Evolutionary conservation across 30 jellyfish, hydroid and myxozoan genomes (phyloP).

Genomic region (Catostylus mosaicus): DNA sequence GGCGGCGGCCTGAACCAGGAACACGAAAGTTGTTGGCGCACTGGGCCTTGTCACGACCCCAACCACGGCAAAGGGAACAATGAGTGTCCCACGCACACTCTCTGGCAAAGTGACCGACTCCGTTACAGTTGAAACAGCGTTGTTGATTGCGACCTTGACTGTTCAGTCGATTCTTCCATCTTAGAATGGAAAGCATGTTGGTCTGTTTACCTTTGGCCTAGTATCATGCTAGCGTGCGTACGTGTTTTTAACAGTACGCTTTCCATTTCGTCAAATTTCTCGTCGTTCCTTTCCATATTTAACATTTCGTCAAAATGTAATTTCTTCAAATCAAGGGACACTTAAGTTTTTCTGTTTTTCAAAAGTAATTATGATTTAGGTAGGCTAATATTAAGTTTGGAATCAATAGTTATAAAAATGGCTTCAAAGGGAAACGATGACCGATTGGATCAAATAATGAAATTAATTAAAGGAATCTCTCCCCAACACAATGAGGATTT

Average conservation of each 20-base stretch:
- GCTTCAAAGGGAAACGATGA: slow-evolving; percentile 31
- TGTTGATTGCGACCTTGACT: neutral
- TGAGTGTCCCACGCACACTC: neutral
- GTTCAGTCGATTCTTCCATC: neutral
- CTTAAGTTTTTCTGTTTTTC: slow-evolving; percentile 23
- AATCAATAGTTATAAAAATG: slow-evolving; percentile 17
- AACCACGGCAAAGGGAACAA: neutral
- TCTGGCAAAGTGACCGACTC: slow-evolving; percentile 4
- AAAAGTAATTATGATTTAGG: slow-evolving; percentile 15
- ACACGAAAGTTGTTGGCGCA: neutral
- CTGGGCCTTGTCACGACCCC: neutral
- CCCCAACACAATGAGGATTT: slow-evolving; percentile 32
- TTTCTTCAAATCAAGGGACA: slow-evolving; percentile 6
- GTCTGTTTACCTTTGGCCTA: neutral
- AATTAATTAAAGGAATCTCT: slow-evolving; percentile 20
- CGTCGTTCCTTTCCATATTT: too few relatives aligned
- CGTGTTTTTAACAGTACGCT: slow-evolving; percentile 27
- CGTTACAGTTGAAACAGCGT: neutral
- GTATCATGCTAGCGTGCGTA: slow-evolving; percentile 35
- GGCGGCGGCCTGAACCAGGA: neutral
- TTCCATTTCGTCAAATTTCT: too few relatives aligned
- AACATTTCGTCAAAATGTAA: slow-evolving; percentile 23
- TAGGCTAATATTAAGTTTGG: slow-evolving; percentile 23
- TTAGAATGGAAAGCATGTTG: neutral
- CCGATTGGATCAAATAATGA: slow-evolving; percentile 24